Percentiles rank a stretch among this genome's conserved stretches.
These are phyloP conservation scores for Epicauta chinensis DNA, from an alignment of 1,140 invertebrate species.

Conservation along the genomic window DNA sequence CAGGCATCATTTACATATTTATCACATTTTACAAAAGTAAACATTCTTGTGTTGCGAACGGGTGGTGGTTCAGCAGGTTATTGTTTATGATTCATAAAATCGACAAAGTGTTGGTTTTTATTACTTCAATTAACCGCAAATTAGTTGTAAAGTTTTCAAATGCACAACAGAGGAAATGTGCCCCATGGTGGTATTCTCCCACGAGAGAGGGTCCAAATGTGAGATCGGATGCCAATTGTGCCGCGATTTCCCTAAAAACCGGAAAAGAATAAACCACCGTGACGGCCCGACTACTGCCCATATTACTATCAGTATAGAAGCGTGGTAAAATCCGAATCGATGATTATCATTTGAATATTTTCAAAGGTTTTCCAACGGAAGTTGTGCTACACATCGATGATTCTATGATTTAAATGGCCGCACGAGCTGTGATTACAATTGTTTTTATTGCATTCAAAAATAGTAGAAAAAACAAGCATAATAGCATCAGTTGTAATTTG, in stretches of 20 bases:
- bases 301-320: slow-evolving; percentile 9
- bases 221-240: background rate
- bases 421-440: slow-evolving; percentile 5
- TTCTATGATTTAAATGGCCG: slow-evolving; percentile 9
- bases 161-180: slow-evolving; percentile 7
- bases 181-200: slow-evolving; percentile 9
- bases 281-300: slow-evolving; percentile 7
- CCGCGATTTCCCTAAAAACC: slow-evolving; percentile 7
- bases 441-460: too few species aligned
- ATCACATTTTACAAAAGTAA: too few species aligned
- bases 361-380: slow-evolving; percentile 10
- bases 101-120: too few species aligned
- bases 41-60: too few species aligned
- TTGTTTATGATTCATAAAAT: too few species aligned
- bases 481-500: too few species aligned
- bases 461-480: too few species aligned
- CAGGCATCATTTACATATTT: too few species aligned
- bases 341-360: background rate
- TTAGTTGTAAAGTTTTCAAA: background rate
- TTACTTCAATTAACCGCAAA: too few species aligned
- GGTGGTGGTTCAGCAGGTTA: too few species aligned
- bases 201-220: slow-evolving; percentile 6
- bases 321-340: slow-evolving; percentile 13
- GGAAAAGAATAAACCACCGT: slow-evolving; percentile 21
- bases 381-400: slow-evolving; percentile 10